Evolutionary conservation across 2,113 vertebrate species (phyloP), one percentile per base, ranked within the genome.

Genomic region (Formicarius rufipectus): DNA sequence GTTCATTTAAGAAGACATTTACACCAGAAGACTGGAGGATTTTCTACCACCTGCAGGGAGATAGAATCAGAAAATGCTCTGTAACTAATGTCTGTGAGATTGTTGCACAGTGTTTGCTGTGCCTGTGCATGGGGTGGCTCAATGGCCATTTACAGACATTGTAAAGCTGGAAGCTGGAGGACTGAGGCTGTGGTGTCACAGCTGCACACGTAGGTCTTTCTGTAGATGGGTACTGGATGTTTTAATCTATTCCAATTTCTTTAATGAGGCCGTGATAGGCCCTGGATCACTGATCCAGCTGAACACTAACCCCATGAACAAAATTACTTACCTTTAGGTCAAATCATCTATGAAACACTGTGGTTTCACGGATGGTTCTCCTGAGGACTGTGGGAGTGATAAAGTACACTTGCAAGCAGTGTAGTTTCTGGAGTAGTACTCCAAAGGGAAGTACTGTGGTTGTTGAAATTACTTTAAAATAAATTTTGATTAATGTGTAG

Each of bases 41-140:
- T 59, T 72, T 86, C 50, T 66, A 33, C 50, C 31, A 69, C 25
- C 22, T 88, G 47, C 53, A 76, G 55, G 59, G n/a, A 71, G 31
- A 30, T 4, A n/a, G 10, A 52, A 40, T 33, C 39, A 60, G 71
- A 47, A 68, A 85, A 64, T 6, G 19, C 14, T 56, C 72, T 39
- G n/a, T 73, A 69, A 55, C 30, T 66, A 12, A 22, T 58, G 64
- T 24, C 60, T 75, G 16, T 0, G 4, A 72, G 44, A 15, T 28
- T 30, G 24, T 28, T 76, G 39, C 25, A 30, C 35, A 22, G 42
- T 53, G 68, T 56, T 89, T 74, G 44, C 49, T 62, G n/a, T 66
- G 75, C 58, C 59, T 35, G 0, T n/a, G 3, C 0, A 0, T 30
- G 25, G 25, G 2, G 8, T 71, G 42, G 30, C 31, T 85, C 50